Conservation (phyloP, 1,140 invertebrate species). For the Potamilus streckersoni region DNA sequence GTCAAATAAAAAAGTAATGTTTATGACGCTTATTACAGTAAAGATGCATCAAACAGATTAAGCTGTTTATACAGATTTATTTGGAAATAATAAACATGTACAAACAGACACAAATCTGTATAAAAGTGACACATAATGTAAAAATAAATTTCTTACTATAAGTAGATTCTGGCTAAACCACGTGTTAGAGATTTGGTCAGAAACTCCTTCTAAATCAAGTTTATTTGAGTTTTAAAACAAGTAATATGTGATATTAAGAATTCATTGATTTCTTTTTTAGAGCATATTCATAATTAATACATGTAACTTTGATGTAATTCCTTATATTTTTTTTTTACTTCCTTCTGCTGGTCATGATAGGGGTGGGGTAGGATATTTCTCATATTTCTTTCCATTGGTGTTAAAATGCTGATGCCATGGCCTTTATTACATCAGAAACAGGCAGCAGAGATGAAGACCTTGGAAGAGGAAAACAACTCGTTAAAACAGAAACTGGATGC, state of each 20-base stretch:
- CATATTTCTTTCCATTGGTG: neutral
- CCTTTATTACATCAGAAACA: conserved; percentile 47
- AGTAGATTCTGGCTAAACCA: too few species aligned
- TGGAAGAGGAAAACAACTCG: conserved; percentile 59
- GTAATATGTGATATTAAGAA: neutral
- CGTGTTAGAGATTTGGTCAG: too few species aligned
- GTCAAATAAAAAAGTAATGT: too few species aligned
- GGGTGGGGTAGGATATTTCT: neutral
- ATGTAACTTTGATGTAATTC: neutral
- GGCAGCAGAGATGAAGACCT: conserved; percentile 54
- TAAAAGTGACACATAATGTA: too few species aligned
- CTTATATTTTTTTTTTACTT: neutral
- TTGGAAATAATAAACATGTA: too few species aligned
- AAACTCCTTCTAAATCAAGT: too few species aligned
- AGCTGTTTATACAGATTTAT: too few species aligned
- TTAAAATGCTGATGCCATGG: neutral
- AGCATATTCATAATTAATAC: neutral
- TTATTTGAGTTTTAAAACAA: neutral
- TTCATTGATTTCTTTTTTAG: neutral
- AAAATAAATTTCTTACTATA: too few species aligned
- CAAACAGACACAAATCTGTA: too few species aligned
- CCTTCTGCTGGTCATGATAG: neutral
- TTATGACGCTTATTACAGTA: too few species aligned
- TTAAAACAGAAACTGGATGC: conserved; percentile 65
- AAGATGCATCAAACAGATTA: too few species aligned